Conservation (phyloP, 2,888 invertebrate genomes). For the Mactromeris polynyma region DNA sequence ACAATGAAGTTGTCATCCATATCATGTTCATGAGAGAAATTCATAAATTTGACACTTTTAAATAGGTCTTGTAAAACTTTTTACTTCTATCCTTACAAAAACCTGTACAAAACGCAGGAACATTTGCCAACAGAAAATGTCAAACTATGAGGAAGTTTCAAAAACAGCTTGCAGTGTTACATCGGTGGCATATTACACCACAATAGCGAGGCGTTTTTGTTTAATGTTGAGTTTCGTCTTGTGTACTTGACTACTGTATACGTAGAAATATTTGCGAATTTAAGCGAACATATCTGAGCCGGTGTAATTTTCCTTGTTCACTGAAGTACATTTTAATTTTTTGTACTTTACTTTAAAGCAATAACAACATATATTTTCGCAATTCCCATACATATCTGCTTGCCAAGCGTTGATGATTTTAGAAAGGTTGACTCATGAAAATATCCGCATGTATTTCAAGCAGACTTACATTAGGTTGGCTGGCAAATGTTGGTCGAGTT, state of each 20-base stretch:
- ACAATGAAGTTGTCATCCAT: neutral
- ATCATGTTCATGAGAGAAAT: neutral
- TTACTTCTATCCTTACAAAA: neutral
- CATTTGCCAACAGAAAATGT: slow-evolving; percentile 11
- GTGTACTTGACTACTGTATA: neutral
- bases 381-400: no score
- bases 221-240: neutral
- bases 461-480: no score
- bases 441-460: no score
- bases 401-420: no score
- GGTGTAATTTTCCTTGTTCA: no score
- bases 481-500: no score
- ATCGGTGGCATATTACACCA: neutral
- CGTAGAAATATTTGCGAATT: no score
- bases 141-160: neutral
- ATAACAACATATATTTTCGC: no score
- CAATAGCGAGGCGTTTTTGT: neutral
- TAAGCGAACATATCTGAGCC: no score
- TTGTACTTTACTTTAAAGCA: no score
- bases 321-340: no score
- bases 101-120: neutral
- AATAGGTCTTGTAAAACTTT: neutral
- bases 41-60: neutral
- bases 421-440: no score
- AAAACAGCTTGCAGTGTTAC: neutral